Evolutionary conservation across 1,140 invertebrate genomes (phyloP).

Genomic region (Panagrolaimus sp.): DNA sequence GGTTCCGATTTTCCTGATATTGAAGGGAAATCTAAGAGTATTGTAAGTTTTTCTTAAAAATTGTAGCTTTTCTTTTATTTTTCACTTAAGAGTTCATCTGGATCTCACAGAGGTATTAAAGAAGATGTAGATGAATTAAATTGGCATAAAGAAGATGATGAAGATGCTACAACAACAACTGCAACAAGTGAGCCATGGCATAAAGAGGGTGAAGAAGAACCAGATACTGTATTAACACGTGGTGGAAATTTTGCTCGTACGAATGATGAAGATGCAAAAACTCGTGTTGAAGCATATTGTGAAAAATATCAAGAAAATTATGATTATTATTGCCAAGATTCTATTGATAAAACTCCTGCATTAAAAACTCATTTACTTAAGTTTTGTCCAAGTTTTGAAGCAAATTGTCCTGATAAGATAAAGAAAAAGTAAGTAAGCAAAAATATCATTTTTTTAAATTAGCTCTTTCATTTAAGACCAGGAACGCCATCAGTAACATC

Average conservation of each 20-base stretch:
- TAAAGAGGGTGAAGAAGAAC: not conserved
- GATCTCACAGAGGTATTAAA: too few species aligned
- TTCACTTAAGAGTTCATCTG: too few species aligned
- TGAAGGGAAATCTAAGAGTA: too few species aligned
- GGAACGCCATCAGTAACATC: not conserved
- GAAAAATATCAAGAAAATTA: slow-evolving; percentile 22
- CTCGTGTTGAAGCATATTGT: slow-evolving; percentile 16
- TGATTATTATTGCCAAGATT: slow-evolving; percentile 15
- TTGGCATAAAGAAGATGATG: too few species aligned
- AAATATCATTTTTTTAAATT: not conserved
- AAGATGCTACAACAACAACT: too few species aligned
- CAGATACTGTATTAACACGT: not conserved
- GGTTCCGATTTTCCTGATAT: too few species aligned
- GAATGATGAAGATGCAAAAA: slow-evolving; percentile 12
- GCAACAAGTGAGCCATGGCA: too few species aligned
- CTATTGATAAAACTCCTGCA: not conserved
- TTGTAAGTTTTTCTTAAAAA: too few species aligned
- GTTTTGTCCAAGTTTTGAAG: slow-evolving; percentile 22
- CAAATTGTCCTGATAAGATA: slow-evolving; percentile 15
- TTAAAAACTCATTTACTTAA: slow-evolving; percentile 12
- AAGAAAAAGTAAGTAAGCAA: not conserved
- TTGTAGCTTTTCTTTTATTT: not conserved
- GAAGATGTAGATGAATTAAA: too few species aligned
- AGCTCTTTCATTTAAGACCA: not conserved
- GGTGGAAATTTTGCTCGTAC: not conserved